Evolutionary conservation across 2,113 vertebrate genomes (phyloP).

Genomic region (Balaeniceps rex): DNA sequence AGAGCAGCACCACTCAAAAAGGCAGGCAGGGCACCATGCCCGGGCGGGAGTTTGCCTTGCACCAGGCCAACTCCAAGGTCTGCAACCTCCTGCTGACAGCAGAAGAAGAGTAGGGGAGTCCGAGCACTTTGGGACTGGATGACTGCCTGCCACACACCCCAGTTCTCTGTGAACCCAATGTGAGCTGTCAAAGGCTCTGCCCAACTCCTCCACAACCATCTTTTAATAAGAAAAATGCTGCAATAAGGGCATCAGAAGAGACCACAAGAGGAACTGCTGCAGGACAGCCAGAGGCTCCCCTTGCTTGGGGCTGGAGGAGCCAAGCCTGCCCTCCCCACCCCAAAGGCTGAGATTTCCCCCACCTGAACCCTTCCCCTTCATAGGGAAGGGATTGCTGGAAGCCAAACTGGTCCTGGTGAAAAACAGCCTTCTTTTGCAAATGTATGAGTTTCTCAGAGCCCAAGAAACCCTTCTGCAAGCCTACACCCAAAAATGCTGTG

Average conservation of each 20-base stretch:
- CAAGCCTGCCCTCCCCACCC: neutral
- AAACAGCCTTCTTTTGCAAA: neutral
- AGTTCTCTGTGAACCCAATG: neutral
- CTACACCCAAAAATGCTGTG: neutral
- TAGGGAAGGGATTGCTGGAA: neutral
- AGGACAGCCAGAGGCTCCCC: neutral
- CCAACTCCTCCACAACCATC: neutral
- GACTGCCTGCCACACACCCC: neutral
- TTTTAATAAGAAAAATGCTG: neutral
- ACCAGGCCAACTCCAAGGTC: conserved; percentile 57
- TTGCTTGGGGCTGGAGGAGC: neutral
- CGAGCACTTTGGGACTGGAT: neutral
- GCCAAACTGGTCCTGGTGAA: neutral
- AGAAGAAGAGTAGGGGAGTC: neutral
- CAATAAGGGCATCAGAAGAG: neutral
- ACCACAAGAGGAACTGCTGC: neutral
- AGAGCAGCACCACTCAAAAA: neutral
- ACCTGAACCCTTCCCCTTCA: neutral
- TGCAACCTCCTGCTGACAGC: conserved; percentile 46
- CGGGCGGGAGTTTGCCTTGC: conserved; percentile 40
- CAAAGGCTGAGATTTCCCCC: neutral
- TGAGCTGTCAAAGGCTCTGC: neutral
- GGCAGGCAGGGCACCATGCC: neutral
- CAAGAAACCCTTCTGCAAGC: neutral
- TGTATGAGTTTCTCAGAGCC: neutral